Evolutionary conservation across 2,797 vertebrate genomes (phyloP).

Genomic region (Sciurus carolinensis): DNA sequence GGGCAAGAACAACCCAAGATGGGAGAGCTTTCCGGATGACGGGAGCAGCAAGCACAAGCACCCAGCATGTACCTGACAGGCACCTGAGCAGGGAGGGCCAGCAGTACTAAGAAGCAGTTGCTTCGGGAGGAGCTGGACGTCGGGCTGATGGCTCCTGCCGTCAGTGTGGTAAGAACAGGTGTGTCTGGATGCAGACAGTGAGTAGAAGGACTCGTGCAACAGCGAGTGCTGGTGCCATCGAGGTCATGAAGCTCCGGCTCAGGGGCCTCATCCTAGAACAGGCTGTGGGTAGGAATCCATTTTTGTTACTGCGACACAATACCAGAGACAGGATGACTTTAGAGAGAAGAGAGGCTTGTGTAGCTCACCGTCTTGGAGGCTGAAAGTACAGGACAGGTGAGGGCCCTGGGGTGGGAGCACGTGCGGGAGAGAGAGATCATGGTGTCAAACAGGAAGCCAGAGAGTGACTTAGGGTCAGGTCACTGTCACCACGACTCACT

Average conservation of each 20-base stretch:
- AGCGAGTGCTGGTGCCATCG: too few species aligned
- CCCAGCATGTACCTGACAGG: too few species aligned
- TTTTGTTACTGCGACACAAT: neutral
- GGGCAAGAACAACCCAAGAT: fast-evolving
- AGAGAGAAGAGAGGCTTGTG: too few species aligned
- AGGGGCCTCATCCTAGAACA: neutral
- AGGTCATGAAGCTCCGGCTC: neutral
- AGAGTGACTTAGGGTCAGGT: neutral
- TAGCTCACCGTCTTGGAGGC: neutral
- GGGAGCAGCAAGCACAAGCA: neutral
- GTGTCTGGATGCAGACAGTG: too few species aligned
- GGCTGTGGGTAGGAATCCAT: neutral
- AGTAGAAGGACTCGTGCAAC: neutral
- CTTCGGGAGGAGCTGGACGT: fast-evolving
- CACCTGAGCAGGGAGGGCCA: too few species aligned
- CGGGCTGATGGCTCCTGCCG: neutral
- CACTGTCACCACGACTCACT: too few species aligned
- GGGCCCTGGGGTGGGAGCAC: neutral
- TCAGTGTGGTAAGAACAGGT: fast-evolving
- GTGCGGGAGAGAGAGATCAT: neutral
- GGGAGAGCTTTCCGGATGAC: neutral
- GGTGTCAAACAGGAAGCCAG: neutral
- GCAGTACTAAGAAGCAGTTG: too few species aligned
- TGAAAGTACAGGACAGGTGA: too few species aligned
- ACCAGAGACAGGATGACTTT: neutral